Percentiles rank a stretch among this genome's conserved stretches.
phyloP scores from a whole-genome alignment of 2,888 invertebrate genomes.

The Stenchaetothrips biformis region DNA sequence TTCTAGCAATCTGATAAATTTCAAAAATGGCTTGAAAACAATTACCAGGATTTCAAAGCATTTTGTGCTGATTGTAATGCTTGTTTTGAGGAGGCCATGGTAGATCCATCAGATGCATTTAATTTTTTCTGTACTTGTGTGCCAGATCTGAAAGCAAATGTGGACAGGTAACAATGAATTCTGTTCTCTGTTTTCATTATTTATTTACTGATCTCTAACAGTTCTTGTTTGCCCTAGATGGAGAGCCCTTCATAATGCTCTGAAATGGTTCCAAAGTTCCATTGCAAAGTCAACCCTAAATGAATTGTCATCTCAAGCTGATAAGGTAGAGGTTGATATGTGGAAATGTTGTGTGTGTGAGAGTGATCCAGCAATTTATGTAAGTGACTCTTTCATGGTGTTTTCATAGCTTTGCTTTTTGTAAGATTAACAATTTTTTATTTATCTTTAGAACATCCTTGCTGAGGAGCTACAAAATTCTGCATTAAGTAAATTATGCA shows the following conservation, averaged over 20 bases:
- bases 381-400: not conserved
- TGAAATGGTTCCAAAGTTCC: not conserved
- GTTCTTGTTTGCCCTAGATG: not conserved
- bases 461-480: not conserved
- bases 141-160: not conserved
- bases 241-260: not conserved
- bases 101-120: not conserved
- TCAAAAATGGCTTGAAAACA: not conserved
- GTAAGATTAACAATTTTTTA: not conserved
- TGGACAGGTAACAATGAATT: not conserved
- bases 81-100: not conserved
- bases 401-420: not conserved
- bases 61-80: not conserved
- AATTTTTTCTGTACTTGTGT: not conserved
- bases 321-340: slow-evolving; percentile 45
- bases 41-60: not conserved
- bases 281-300: not conserved
- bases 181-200: not conserved
- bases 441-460: not conserved
- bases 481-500: not conserved
- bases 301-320: slow-evolving; percentile 35
- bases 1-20: not conserved
- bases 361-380: not conserved
- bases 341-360: slow-evolving; percentile 45
- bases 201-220: not conserved